Conservation (phyloP, 2,888 invertebrate genomes). For the Melinaea marsaeus region DNA sequence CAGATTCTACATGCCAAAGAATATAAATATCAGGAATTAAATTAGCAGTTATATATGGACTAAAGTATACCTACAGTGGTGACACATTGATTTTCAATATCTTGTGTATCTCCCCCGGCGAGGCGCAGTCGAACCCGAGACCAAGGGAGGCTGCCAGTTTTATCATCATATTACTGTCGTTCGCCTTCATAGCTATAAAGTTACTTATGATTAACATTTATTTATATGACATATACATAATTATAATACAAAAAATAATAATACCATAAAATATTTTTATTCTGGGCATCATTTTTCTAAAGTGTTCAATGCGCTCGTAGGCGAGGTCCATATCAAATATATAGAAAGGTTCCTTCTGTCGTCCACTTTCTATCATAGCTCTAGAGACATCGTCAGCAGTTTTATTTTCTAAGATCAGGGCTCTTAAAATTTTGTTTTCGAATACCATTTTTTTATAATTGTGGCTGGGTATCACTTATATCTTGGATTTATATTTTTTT, state of each 20-base stretch:
- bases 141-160: conserved; percentile 40
- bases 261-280: conserved; percentile 35
- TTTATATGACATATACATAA: background rate
- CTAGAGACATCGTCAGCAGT: conserved; percentile 38
- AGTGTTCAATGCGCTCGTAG: too few species aligned
- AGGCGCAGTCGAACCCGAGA: conserved; percentile 46
- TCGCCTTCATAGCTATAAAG: conserved; percentile 48
- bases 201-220: too few species aligned
- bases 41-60: background rate
- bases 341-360: too few species aligned
- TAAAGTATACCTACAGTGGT: conserved; percentile 31
- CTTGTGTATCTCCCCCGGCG: conserved; percentile 45
- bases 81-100: conserved; percentile 24
- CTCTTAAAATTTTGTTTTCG: conserved; percentile 17
- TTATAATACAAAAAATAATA: conserved; percentile 32
- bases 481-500: too few species aligned
- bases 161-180: conserved; percentile 41
- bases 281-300: too few species aligned
- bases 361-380: conserved; percentile 39
- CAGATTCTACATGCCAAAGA: too few species aligned
- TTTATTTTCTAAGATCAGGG: conserved; percentile 32
- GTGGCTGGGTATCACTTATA: too few species aligned
- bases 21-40: background rate
- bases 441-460: conserved; percentile 22
- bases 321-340: too few species aligned